Evolutionary conservation across 2,797 vertebrate genomes (phyloP), one percentile per base, ranked within the genome.

Genomic region (Megalops cyprinoides): DNA sequence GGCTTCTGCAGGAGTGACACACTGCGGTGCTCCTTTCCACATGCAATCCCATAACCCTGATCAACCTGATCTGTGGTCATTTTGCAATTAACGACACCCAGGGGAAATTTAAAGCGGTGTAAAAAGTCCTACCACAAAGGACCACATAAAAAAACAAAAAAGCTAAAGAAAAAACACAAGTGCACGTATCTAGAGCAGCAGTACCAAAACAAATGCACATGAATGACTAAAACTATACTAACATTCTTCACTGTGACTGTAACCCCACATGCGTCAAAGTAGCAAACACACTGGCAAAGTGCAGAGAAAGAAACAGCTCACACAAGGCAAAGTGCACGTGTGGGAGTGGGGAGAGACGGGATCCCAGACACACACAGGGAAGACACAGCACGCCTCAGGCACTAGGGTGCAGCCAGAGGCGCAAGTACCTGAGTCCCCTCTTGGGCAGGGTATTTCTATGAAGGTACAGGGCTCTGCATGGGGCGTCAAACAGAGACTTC

Each of bases 391-490:
- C 92, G 88, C 82, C 85, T 92, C 89, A 86, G 87, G 86, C 89
- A 84, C 87, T 92, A 93, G 34, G 49, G 31, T 84, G 83, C 81
- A 49, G 86, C 82, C 88, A 86, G 85, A 90, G 89, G 31, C 92
- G 90, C 87, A 91, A 93, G 95, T 98, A 98, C 97, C 97, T 98
- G 96, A 98, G 94, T 95, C 97, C 97, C 91, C 97, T 98, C 92
- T 97, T 99, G 95, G 97, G 97, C 94, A 99, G 96, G 95, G 97
- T 99, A 95, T 97, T 99, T 96, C 97, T 98, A 95, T 97, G 96
- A 96, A 97, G 97, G 89, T 97, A 96, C 88, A 94, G 93, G 90
- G 97, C 96, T 86, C 97, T 98, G 96, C 91, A 95, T 90, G 91
- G 89, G 93, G 93, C 90, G 92, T 94, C 90, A 94, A 95, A 97